Evolutionary conservation across 2,888 invertebrate species (phyloP), one percentile per base, ranked within the genome.

Genomic region (Artemia sinica): DNA sequence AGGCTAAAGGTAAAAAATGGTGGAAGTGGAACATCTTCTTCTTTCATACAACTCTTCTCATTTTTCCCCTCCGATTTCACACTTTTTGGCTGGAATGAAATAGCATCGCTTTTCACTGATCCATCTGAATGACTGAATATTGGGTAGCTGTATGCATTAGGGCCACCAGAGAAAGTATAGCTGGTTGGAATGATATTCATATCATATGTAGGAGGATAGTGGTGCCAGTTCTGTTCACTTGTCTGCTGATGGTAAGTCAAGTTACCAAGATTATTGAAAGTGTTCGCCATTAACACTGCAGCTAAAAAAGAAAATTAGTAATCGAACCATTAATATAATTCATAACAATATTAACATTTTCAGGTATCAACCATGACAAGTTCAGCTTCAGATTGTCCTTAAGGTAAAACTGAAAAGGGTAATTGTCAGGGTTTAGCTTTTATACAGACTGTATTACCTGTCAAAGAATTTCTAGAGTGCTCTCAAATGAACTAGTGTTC

Each of bases 31-130:
- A 58, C 58, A 9, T 58, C 58, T 58, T 58, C 18, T 18, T 58
- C 58, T 18, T 58, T 58, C 58, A 58, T 18, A 58, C 58, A 58
- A 58, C 58, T 58, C 18, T 58, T 58, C 8, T 58, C 58, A 14
- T 18, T 18, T 58, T 58, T 58, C 10, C 18, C 58, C 58, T 58
- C 58, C 4, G 28, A 28, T 4, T 28, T 28, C 28, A 1, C 28
- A 28, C 4, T 28, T 28, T 28, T 28, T 28, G 28, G 4, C 18
- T 58, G 58, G 8, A 14, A n/a, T 10, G 58, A 58, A 8, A 58
- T 18, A n/a, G 58, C 58, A n/a, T 14, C 18, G 8, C 18, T 18
- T 58, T 58, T n/a, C 58, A 8, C 18, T 58, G 14, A n/a, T n/a
- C 14, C n/a, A 58, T 58, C 58, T 1, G 58, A 18, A 10, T 58